phyloP scores from a whole-genome alignment of 37 sponge, comb jelly and placozoan species.

The Chondrosia reniformis region DNA sequence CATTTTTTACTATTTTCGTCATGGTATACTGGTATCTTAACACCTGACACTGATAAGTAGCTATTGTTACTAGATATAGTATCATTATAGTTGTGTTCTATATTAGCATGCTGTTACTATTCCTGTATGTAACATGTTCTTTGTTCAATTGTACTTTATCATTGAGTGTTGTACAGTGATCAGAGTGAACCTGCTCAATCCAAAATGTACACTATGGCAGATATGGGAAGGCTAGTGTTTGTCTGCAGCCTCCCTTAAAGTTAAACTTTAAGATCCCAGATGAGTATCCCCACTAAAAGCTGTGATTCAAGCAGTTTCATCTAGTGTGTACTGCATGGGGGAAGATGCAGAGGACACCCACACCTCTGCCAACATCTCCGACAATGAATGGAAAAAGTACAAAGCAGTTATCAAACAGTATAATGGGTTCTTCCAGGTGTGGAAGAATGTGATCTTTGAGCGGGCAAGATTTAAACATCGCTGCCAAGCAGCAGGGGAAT shows the following conservation, averaged over 20 bases:
- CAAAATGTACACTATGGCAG: too few relatives aligned
- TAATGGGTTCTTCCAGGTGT: constrained; percentile 8
- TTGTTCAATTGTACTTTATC: too few relatives aligned
- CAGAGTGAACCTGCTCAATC: too few relatives aligned
- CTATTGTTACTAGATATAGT: too few relatives aligned
- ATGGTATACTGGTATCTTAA: too few relatives aligned
- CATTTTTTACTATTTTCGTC: too few relatives aligned
- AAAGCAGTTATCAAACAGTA: constrained; percentile 2
- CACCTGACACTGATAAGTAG: too few relatives aligned
- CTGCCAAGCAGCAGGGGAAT: background rate
- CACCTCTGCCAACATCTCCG: constrained; percentile 7
- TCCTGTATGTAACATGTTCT: too few relatives aligned
- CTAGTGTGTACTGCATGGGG: constrained; percentile 17
- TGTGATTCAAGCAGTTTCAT: constrained; percentile 20
- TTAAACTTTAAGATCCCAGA: constrained; percentile 17
- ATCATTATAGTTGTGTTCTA: too few relatives aligned
- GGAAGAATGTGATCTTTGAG: constrained; percentile 20
- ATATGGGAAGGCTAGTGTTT: background rate
- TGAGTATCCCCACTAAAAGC: constrained; percentile 13
- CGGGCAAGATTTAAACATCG: constrained; percentile 18
- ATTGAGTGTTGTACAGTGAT: too few relatives aligned
- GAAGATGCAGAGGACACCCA: constrained; percentile 16
- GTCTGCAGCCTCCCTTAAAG: background rate
- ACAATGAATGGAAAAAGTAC: background rate
- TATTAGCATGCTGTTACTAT: too few relatives aligned